A percentile compares a stretch with the other conserved stretches of the same genome.
Evolutionary conservation across 2,113 vertebrate species (phyloP).

Genomic region (Girardinichthys multiradiatus): DNA sequence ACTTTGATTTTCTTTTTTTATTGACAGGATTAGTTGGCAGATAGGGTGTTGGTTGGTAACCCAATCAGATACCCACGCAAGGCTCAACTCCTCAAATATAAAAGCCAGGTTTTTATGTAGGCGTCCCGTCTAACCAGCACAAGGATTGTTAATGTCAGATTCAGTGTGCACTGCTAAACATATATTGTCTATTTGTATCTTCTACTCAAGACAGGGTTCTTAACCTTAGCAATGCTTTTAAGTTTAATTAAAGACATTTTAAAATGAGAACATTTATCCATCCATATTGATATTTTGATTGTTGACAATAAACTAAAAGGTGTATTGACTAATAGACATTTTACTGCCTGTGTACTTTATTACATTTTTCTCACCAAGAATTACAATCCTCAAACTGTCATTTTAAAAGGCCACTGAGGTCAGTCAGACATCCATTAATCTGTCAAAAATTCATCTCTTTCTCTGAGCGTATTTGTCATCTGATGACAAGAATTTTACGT

Average conservation of each 20-base stretch:
- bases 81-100: constrained; percentile 34
- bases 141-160: constrained; percentile 34
- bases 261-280: neutral
- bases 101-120: constrained; percentile 28
- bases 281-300: neutral
- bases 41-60: constrained; percentile 28
- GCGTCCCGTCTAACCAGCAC: constrained; percentile 26
- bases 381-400: no score
- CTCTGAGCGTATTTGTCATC: no score
- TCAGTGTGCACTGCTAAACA: constrained; percentile 14
- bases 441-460: no score
- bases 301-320: neutral
- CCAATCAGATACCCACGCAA: constrained; percentile 21
- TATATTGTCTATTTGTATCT: neutral
- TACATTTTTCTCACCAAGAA: no score
- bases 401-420: no score
- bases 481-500: no score
- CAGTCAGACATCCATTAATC: no score
- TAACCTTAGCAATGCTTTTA: neutral
- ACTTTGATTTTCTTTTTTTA: no score
- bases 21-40: constrained; percentile 27
- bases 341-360: no score
- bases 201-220: neutral
- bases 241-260: neutral
- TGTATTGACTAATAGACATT: no score